Evolutionary conservation across 1,140 invertebrate species (phyloP).

Genomic region (Trachelipus rathkii): DNA sequence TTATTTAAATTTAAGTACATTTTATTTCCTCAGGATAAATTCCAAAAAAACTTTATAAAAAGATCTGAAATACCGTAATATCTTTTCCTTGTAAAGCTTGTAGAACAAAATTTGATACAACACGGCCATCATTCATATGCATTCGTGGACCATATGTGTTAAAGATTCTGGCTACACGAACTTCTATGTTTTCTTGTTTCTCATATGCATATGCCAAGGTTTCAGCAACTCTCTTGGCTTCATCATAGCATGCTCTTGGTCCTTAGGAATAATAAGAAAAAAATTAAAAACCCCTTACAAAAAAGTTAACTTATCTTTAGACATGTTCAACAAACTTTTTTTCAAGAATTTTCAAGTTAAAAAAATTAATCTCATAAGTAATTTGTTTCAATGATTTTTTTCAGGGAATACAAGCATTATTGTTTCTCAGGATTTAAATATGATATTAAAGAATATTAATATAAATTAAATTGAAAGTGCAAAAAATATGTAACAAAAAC

Average conservation of each 20-base stretch:
- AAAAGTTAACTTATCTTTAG: too few species aligned
- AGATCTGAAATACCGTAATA: conserved; percentile 70
- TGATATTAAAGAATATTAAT: too few species aligned
- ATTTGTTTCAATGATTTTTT: too few species aligned
- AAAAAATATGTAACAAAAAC: too few species aligned
- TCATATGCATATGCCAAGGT: conserved; percentile 94
- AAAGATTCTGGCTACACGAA: conserved; percentile 95
- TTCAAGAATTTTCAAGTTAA: too few species aligned
- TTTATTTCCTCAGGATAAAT: too few species aligned
- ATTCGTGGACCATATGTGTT: conserved; percentile 99
- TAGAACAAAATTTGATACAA: conserved; percentile 97
- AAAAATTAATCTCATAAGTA: too few species aligned
- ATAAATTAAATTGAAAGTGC: too few species aligned
- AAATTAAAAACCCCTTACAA: conserved; percentile 1
- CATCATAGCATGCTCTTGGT: conserved; percentile 93
- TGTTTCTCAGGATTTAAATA: too few species aligned
- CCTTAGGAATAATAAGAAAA: conserved; percentile 38
- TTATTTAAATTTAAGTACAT: background rate
- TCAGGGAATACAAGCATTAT: too few species aligned
- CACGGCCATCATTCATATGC: conserved; percentile 98
- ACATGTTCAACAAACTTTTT: too few species aligned
- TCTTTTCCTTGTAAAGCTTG: conserved; percentile 92
- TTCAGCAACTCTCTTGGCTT: conserved; percentile 96
- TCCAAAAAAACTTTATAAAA: too few species aligned
- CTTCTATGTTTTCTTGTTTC: conserved; percentile 90